Conservation (phyloP, 2,797 vertebrate genomes). For the Neopelma chrysocephalum region DNA sequence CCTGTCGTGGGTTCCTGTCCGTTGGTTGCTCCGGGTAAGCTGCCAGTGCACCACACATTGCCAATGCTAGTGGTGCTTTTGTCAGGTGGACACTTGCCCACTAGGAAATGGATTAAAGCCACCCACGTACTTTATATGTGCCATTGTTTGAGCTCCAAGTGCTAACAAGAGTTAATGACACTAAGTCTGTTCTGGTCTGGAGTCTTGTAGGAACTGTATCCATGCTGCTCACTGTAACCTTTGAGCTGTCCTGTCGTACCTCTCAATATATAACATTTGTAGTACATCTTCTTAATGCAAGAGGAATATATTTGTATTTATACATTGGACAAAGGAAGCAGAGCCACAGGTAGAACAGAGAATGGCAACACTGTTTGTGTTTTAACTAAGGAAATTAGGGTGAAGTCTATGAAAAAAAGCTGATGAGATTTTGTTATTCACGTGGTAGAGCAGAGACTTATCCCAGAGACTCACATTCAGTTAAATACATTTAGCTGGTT, state of each 20-base stretch:
- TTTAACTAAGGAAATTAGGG: background rate
- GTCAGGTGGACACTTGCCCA: constrained; percentile 23
- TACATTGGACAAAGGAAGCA: background rate
- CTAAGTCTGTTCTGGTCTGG: background rate
- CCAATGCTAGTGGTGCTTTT: background rate
- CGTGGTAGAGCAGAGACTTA: background rate
- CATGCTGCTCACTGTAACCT: accelerated
- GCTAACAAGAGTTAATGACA: background rate
- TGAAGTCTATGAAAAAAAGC: background rate
- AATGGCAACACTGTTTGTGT: background rate
- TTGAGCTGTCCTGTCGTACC: background rate
- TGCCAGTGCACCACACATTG: background rate
- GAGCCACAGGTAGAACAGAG: background rate
- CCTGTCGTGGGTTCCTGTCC: background rate
- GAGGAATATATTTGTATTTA: background rate
- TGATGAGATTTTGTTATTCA: background rate
- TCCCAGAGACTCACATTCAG: background rate
- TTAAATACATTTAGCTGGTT: background rate
- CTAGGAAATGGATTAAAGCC: constrained; percentile 31
- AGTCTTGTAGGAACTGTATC: background rate
- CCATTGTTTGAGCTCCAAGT: constrained; percentile 5
- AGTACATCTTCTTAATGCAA: background rate
- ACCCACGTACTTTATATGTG: background rate
- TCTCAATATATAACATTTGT: background rate
- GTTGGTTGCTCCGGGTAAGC: background rate